phyloP scores from a whole-genome alignment of 2,888 invertebrate species.

The Psylliodes chrysocephalus region DNA sequence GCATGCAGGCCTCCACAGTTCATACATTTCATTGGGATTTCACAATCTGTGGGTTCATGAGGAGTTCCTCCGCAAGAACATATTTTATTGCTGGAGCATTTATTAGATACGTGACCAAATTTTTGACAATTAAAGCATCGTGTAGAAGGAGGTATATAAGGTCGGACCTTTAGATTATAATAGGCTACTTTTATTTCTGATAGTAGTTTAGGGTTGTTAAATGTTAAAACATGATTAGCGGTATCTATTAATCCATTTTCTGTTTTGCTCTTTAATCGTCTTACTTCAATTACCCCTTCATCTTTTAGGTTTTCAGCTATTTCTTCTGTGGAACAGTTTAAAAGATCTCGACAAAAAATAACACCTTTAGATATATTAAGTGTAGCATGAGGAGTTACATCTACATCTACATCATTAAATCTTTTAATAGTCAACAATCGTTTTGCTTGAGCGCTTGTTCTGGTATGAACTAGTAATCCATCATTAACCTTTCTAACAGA shows the following conservation, averaged over 20 bases:
- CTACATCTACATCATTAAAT: conserved; percentile 7
- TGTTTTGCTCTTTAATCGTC: conserved; percentile 9
- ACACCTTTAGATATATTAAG: conserved; percentile 14
- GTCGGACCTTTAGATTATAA: no score
- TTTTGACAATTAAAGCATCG: no score
- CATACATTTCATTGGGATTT: conserved; percentile 16
- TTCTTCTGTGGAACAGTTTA: conserved; percentile 22
- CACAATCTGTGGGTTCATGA: conserved; percentile 24
- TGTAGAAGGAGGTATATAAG: conserved; percentile 35
- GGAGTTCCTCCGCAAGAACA: conserved; percentile 32
- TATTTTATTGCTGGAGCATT: conserved; percentile 4
- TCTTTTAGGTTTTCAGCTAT: not conserved
- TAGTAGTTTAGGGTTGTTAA: no score
- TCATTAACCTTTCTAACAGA: conserved; percentile 8
- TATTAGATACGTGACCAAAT: no score
- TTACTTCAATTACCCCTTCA: not conserved
- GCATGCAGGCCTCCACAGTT: conserved; percentile 32
- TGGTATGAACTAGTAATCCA: conserved; percentile 1
- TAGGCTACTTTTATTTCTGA: no score
- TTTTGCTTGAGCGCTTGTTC: not conserved
- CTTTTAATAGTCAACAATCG: not conserved
- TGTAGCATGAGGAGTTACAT: not conserved
- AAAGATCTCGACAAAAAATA: conserved; percentile 9
- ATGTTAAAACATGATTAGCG: conserved; percentile 38
- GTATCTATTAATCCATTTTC: conserved; percentile 30